Conservation (phyloP, 2,888 invertebrate species). For the Seira musarum region DNA sequence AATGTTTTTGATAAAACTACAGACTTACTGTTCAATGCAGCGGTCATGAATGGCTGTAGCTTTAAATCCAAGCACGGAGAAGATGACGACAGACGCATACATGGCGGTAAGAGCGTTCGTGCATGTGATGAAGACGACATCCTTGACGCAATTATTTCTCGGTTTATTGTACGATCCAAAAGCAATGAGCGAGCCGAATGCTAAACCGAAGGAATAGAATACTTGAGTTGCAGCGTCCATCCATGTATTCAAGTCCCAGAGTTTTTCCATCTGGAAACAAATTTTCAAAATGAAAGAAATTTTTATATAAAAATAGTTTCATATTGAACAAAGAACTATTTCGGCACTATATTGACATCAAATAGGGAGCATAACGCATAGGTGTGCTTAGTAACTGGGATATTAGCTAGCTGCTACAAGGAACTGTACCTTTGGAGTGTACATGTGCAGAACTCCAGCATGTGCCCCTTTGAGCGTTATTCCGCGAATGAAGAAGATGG, state of each 20-base stretch:
- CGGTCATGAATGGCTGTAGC: constrained; percentile 91
- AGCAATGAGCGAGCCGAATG: constrained; percentile 95
- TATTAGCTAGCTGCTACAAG: too few relatives aligned
- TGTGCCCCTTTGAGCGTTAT: constrained; percentile 90
- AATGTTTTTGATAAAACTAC: neutral
- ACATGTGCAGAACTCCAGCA: constrained; percentile 91
- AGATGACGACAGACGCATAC: constrained; percentile 95
- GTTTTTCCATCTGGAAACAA: constrained; percentile 86
- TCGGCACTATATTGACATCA: too few relatives aligned
- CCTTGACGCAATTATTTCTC: constrained; percentile 94
- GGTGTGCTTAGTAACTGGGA: too few relatives aligned
- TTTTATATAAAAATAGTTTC: constrained; percentile 17
- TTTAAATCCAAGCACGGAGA: constrained; percentile 96
- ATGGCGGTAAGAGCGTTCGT: constrained; percentile 95
- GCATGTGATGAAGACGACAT: constrained; percentile 91
- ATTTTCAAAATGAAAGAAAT: too few relatives aligned
- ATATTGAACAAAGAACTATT: too few relatives aligned
- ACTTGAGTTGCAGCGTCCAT: constrained; percentile 97
- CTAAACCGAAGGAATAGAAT: constrained; percentile 95
- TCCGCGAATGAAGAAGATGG: constrained; percentile 94
- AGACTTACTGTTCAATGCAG: constrained; percentile 83
- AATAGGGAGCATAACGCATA: too few relatives aligned
- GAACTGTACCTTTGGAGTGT: constrained; percentile 94
- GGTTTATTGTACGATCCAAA: constrained; percentile 97
- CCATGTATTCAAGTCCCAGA: constrained; percentile 93